phyloP scores from a whole-genome alignment of 1,140 invertebrate genomes.

The Colletes latitarsis region DNA sequence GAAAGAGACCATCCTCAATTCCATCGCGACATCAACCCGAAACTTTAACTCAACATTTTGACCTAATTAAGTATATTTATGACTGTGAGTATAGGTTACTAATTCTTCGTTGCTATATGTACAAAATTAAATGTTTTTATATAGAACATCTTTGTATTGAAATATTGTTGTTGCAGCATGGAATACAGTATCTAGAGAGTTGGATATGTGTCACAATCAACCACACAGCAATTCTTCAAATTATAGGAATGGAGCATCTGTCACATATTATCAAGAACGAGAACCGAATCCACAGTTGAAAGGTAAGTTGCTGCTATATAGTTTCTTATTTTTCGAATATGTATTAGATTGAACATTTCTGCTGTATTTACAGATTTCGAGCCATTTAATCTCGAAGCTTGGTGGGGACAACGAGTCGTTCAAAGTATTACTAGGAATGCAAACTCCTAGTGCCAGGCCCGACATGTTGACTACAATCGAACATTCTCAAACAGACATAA shows the following conservation, averaged over 20 bases:
- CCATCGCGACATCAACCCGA: conserved; percentile 75
- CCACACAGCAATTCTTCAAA: conserved; percentile 72
- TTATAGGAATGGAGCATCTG: conserved; percentile 76
- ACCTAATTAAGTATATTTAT: conserved; percentile 82
- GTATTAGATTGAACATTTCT: neutral
- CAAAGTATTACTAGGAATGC: conserved; percentile 79
- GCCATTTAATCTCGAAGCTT: conserved; percentile 84
- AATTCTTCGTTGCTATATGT: neutral
- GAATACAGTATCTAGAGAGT: conserved; percentile 79
- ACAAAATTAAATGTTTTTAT: neutral
- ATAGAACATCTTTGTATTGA: neutral
- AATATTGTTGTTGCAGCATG: conserved; percentile 72
- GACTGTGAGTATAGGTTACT: conserved; percentile 74
- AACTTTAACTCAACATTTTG: conserved; percentile 80
- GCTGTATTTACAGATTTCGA: conserved; percentile 80
- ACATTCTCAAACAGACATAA: conserved; percentile 78
- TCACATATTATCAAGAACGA: conserved; percentile 79
- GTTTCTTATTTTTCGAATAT: neutral
- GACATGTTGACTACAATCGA: conserved; percentile 71
- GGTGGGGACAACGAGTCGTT: conserved; percentile 83
- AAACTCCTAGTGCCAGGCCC: conserved; percentile 80
- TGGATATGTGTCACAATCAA: conserved; percentile 77
- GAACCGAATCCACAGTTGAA: conserved; percentile 80
- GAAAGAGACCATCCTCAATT: conserved; percentile 76
- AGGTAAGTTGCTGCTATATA: conserved; percentile 65